A percentile compares a stretch with the other conserved stretches of the same genome.
Evolutionary conservation across 2,888 invertebrate species (phyloP).

Genomic region (Dromius quadrimaculatus): DNA sequence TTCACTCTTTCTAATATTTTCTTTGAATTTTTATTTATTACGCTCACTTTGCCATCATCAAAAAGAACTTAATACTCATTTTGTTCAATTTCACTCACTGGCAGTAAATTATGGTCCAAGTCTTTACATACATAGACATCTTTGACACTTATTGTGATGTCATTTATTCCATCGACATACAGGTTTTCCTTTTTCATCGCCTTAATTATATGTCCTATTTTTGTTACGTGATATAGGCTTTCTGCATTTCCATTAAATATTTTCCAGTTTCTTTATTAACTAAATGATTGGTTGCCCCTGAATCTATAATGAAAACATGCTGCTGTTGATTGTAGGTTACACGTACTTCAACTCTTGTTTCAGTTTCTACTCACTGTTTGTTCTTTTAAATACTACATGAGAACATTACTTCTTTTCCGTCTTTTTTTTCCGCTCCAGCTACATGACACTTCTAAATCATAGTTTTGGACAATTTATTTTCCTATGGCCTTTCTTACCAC

Average conservation of each 20-base stretch:
- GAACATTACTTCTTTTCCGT: conserved; percentile 21
- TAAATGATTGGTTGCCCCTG: conserved; percentile 45
- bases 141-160: conserved; percentile 46
- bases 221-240: conserved; percentile 55
- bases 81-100: conserved; percentile 50
- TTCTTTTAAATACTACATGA: neutral
- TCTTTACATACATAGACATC: conserved; percentile 55
- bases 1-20: conserved; percentile 47
- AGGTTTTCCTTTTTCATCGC: conserved; percentile 54
- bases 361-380: neutral
- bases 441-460: conserved; percentile 21
- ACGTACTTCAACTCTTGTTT: conserved; percentile 18
- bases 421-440: conserved; percentile 29
- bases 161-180: conserved; percentile 47
- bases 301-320: conserved; percentile 55
- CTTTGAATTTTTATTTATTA: conserved; percentile 43
- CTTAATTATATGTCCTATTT: conserved; percentile 54
- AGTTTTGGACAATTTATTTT: conserved; percentile 40
- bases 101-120: conserved; percentile 44
- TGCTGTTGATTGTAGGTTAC: conserved; percentile 21
- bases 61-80: conserved; percentile 38
- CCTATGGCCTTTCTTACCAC: conserved; percentile 53
- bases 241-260: conserved; percentile 48
- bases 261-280: conserved; percentile 20
- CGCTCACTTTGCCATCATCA: conserved; percentile 47